Conservation (phyloP, 1,140 invertebrate species). For the Mylabris phalerata region DNA sequence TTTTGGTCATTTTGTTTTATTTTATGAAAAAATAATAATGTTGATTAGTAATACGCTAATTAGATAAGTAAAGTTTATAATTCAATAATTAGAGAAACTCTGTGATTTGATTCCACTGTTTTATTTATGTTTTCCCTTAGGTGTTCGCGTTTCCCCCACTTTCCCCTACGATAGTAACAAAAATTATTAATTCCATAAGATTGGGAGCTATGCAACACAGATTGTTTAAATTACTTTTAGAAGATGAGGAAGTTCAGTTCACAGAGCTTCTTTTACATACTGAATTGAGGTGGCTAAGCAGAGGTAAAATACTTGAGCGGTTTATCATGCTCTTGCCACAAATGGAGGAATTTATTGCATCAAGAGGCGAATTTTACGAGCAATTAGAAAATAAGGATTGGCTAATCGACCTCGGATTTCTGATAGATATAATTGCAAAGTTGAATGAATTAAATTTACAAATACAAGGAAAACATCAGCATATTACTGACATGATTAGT, state of each 20-base stretch:
- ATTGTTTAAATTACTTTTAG: slow-evolving; percentile 21
- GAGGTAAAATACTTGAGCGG: slow-evolving; percentile 19
- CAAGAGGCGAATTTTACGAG: slow-evolving; percentile 11
- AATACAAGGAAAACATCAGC: slow-evolving; percentile 16
- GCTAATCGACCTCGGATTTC: slow-evolving; percentile 14
- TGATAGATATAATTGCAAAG: slow-evolving; percentile 21
- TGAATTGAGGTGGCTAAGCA: slow-evolving; percentile 21
- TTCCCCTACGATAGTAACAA: slow-evolving; percentile 18
- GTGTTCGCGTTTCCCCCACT: no score
- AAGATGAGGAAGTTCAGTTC: slow-evolving; percentile 19
- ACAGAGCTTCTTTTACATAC: slow-evolving; percentile 15
- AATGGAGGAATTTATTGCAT: slow-evolving; percentile 21
- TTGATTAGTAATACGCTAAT: no score
- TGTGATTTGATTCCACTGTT: no score
- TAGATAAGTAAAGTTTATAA: no score
- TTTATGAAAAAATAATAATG: no score
- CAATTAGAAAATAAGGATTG: slow-evolving; percentile 1
- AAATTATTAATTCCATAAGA: slow-evolving; percentile 22
- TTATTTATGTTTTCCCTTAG: no score
- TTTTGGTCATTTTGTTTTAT: no score
- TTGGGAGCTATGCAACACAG: slow-evolving; percentile 16
- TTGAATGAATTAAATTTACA: slow-evolving; percentile 22
- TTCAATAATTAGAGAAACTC: no score
- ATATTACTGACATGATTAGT: slow-evolving; percentile 18
- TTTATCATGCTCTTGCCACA: slow-evolving; percentile 13